A percentile compares a stretch with the other conserved stretches of the same genome.
Conservation (phyloP, 2,797 vertebrate genomes). For the Chlorospingus flavigularis region DNA sequence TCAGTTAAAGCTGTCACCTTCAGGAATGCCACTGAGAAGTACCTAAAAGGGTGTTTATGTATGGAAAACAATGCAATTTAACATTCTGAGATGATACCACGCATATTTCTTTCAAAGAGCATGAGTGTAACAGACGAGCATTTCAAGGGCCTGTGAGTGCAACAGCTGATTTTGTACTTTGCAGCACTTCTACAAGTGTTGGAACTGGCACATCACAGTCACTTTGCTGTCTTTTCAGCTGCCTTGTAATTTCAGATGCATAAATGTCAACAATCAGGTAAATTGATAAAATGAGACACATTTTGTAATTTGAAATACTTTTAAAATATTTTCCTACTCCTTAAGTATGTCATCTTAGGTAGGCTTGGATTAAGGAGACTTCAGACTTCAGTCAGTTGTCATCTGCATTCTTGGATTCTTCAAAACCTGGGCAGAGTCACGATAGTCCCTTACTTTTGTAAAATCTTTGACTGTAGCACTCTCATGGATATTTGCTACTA, state of each 20-base stretch:
- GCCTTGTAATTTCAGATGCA: not conserved
- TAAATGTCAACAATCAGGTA: not conserved
- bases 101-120: not conserved
- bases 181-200: not conserved
- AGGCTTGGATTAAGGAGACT: not conserved
- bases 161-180: not conserved
- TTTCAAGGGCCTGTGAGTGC: not conserved
- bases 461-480: not conserved
- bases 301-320: not conserved
- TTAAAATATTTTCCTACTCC: not conserved
- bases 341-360: not conserved
- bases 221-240: not conserved
- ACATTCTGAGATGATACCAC: not conserved
- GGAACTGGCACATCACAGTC: not conserved
- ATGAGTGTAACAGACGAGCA: not conserved
- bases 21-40: not conserved
- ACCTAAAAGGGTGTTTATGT: not conserved
- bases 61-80: not conserved
- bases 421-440: not conserved
- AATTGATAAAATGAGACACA: not conserved
- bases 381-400: not conserved
- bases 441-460: not conserved
- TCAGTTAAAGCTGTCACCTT: not conserved
- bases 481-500: not conserved
- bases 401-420: not conserved